Base-by-base conservation (phyloP, 2,888 invertebrate species). In the Brenthis ino region DNA sequence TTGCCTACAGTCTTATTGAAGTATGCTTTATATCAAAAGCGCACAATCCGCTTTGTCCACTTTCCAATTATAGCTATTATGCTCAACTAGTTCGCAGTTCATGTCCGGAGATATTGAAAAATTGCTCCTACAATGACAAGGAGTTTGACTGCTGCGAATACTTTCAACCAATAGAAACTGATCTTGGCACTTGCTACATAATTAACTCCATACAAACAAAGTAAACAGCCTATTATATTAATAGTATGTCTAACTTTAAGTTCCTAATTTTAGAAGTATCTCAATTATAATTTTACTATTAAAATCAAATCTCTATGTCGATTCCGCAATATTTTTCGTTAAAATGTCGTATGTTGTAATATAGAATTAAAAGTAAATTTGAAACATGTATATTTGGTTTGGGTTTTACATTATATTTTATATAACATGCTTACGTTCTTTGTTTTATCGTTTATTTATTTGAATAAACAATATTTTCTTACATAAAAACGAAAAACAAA, bases 1-100 rank as follows among this genome's bases (percentile, higher is more conserved):
- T 94, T 3, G 93, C 94, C n/a, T 95, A 95, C 80, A 95, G 94
- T 73, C 94, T 95, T 0, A 84, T 95, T 0, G 94, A 95, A 73
- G 90, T 94, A 28, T 96, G 96, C 77, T 93, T 94, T 14, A 85
- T 87, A 1, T 83, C 88, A 2, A 77, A 80, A 6, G 83, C 93
- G 5, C 85, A 91, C 0, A 93, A 94, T 57, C 84, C 88, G 0
- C 82, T 94, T n/a, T 96, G 96, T 70, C 94, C 94, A 8, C 85
- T 87, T 53, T 86, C 88, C 1, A 95, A 95, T 80, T 95, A 94
- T 77, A 94, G 93, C 0, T 93, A 94, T 75, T 95, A 95, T 77
- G 94, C 94, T 0, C 83, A 89, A 13, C 77, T 94, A 65, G 94
- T 95, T n/a, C 85, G 91, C 50, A 89, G 89, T 64, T 77, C 89